phyloP scores from a whole-genome alignment of 2,797 vertebrate species.

The Linurgus olivaceus region DNA sequence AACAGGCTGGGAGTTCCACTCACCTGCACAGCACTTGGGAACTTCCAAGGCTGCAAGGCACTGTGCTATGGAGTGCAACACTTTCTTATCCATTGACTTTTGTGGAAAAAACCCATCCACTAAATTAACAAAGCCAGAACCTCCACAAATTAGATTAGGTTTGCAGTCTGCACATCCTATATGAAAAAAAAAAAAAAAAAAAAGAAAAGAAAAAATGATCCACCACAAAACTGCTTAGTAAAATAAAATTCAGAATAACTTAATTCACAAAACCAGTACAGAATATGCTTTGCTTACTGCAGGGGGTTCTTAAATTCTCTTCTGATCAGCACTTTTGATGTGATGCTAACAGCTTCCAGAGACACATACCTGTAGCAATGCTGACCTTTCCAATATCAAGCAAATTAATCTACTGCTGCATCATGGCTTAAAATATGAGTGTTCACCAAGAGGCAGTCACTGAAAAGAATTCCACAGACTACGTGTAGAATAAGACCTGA shows the following conservation, averaged over 20 bases:
- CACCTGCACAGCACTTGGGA: not conserved
- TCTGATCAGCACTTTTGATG: not conserved
- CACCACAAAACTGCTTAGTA: not conserved
- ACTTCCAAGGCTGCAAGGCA: not conserved
- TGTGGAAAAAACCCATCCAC: fast-evolving
- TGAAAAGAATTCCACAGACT: not conserved
- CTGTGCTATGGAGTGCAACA: not conserved
- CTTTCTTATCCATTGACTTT: not conserved
- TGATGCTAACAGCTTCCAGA: not conserved
- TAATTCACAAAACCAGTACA: not conserved
- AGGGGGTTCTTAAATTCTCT: not conserved
- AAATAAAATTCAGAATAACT: not conserved
- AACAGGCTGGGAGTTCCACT: not conserved
- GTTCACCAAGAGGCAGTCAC: not conserved
- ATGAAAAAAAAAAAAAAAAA: not conserved
- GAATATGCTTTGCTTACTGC: not conserved
- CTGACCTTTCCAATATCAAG: not conserved
- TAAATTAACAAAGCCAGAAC: not conserved
- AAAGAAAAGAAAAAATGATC: not conserved
- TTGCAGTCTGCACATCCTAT: not conserved
- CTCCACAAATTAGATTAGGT: not conserved
- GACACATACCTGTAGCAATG: not conserved
- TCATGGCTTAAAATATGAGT: not conserved
- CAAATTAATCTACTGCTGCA: not conserved
- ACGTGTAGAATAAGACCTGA: not conserved